Conservation (phyloP, 2,888 invertebrate genomes). For the Rhamnusium bicolor region DNA sequence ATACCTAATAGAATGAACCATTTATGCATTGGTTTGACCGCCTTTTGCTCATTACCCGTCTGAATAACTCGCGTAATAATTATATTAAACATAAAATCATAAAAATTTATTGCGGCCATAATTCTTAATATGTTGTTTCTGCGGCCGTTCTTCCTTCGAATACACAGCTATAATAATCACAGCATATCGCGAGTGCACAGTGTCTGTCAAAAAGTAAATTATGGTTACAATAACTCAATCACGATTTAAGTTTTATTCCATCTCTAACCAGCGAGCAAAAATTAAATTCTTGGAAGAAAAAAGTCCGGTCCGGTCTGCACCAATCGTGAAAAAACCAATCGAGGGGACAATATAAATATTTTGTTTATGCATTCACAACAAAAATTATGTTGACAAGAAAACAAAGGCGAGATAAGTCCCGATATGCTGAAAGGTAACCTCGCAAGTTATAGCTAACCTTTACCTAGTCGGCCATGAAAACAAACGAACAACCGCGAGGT, state of each 20-base stretch:
- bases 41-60: constrained; percentile 3
- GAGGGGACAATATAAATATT: constrained; percentile 72
- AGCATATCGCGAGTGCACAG: constrained; percentile 30
- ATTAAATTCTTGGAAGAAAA: constrained; percentile 69
- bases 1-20: background rate
- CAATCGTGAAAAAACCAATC: constrained; percentile 68
- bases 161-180: constrained; percentile 35
- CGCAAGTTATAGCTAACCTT: constrained; percentile 71
- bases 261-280: constrained; percentile 64
- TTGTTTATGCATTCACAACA: constrained; percentile 72
- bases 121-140: constrained; percentile 24
- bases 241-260: constrained; percentile 68
- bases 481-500: constrained; percentile 39
- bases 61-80: constrained; percentile 38
- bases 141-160: background rate
- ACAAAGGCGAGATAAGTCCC: constrained; percentile 72
- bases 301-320: constrained; percentile 59
- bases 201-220: constrained; percentile 61
- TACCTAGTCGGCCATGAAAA: constrained; percentile 63
- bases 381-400: constrained; percentile 73
- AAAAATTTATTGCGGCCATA: constrained; percentile 38
- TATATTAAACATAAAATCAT: constrained; percentile 38
- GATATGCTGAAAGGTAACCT: constrained; percentile 71
- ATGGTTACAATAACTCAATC: constrained; percentile 71
- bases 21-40: constrained; percentile 8